These are phyloP conservation scores for Trypoxylon attenuatum DNA, from an alignment of 2,888 invertebrate genomes.

Conservation along the genomic window DNA sequence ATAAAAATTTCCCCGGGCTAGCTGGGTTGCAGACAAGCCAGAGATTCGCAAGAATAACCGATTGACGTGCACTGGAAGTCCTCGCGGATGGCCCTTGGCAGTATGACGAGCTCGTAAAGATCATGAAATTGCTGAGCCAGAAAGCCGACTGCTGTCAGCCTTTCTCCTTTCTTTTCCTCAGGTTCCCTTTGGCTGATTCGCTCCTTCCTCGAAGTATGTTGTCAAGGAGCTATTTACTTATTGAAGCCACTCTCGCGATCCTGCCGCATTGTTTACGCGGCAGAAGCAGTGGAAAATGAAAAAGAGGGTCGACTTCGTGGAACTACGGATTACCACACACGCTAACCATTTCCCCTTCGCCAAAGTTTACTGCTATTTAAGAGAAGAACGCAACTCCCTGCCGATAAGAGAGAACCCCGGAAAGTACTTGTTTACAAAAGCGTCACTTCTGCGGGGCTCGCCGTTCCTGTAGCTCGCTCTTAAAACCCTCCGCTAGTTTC, in stretches of 20 bases:
- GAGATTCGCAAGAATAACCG: slow-evolving; percentile 3
- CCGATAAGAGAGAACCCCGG: background rate
- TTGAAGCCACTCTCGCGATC: slow-evolving; percentile 35
- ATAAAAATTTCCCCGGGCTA: background rate
- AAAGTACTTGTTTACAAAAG: slow-evolving; percentile 26
- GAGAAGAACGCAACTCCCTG: background rate
- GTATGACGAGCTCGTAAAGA: slow-evolving; percentile 23
- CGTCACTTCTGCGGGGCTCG: slow-evolving; percentile 31
- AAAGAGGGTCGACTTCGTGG: slow-evolving; percentile 28
- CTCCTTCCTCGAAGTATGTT: slow-evolving; percentile 3
- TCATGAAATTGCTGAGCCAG: slow-evolving; percentile 24
- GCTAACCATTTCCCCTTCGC: background rate
- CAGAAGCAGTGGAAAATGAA: slow-evolving; percentile 12
- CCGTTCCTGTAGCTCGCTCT: slow-evolving; percentile 21
- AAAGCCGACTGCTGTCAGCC: no score
- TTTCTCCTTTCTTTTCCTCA: no score
- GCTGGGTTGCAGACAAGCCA: background rate
- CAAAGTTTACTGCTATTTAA: background rate
- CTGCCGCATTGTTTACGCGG: slow-evolving; percentile 33
- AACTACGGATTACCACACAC: slow-evolving; percentile 14
- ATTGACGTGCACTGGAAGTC: slow-evolving; percentile 14
- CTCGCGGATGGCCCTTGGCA: slow-evolving; percentile 1
- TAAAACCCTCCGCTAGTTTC: slow-evolving; percentile 24
- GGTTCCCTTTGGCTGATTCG: no score
- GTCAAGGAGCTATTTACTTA: slow-evolving; percentile 40